Percentiles rank a stretch among this genome's conserved stretches.
phyloP scores from a whole-genome alignment of 2,797 vertebrate genomes.

The Heliangelus exortis region DNA sequence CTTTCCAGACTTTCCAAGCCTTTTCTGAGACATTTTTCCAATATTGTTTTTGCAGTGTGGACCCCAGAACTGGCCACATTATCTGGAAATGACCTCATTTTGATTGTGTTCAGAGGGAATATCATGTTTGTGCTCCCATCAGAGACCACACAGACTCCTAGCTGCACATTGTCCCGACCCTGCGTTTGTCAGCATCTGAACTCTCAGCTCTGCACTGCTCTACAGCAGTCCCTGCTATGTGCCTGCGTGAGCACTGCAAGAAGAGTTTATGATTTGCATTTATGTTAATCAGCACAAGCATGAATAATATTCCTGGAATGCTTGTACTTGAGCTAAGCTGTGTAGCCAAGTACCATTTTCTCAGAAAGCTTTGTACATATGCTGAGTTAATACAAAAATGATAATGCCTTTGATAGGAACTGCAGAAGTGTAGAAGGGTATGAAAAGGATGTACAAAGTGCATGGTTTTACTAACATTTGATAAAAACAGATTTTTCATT shows the following conservation, averaged over 20 bases:
- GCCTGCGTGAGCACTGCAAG: neutral
- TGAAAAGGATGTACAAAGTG: constrained; percentile 42
- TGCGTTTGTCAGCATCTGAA: constrained; percentile 5
- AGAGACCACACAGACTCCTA: constrained; percentile 15
- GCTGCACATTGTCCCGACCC: neutral
- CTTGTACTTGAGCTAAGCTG: constrained; percentile 54
- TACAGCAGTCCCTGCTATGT: constrained; percentile 1
- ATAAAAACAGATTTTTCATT: constrained; percentile 26
- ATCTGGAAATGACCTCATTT: constrained; percentile 13
- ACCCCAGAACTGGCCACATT: neutral
- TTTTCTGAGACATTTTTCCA: neutral
- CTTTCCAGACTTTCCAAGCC: neutral
- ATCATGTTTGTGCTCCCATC: neutral
- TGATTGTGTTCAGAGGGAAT: neutral
- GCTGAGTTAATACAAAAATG: constrained; percentile 44
- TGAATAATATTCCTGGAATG: constrained; percentile 70
- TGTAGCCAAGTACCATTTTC: constrained; percentile 29
- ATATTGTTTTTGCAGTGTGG: neutral
- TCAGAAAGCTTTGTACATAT: constrained; percentile 31
- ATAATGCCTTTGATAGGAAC: constrained; percentile 52
- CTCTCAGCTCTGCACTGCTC: neutral
- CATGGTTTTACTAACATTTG: neutral
- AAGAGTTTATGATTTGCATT: constrained; percentile 60
- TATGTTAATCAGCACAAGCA: constrained; percentile 65
- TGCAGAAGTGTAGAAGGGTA: constrained; percentile 1